These are phyloP conservation scores for Pseudococcus viburni DNA, from an alignment of 2,888 invertebrate genomes.

Conservation along the genomic window DNA sequence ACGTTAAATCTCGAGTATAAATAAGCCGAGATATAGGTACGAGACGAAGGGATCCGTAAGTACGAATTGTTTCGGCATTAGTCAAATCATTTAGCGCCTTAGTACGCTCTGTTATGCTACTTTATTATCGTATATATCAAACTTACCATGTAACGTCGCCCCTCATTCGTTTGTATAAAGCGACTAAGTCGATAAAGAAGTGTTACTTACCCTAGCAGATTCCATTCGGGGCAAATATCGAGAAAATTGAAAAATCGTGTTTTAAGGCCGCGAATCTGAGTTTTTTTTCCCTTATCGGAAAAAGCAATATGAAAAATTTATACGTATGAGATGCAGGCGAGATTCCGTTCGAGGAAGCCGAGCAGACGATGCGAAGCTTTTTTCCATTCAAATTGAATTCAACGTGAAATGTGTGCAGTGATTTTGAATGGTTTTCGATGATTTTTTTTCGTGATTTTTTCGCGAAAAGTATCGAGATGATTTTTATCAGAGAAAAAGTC, in stretches of 20 bases:
- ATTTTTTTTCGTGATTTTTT: too few relatives aligned
- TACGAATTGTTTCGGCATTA: not conserved
- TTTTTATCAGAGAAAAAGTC: too few relatives aligned
- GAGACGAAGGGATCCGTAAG: not conserved
- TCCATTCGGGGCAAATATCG: not conserved
- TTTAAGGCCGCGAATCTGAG: not conserved
- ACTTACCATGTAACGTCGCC: not conserved
- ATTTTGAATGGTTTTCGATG: too few relatives aligned
- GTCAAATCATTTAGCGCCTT: conserved; percentile 12
- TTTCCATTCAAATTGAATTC: too few relatives aligned
- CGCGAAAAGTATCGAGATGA: too few relatives aligned
- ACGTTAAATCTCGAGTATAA: not conserved
- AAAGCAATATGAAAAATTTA: not conserved
- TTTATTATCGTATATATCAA: conserved; percentile 28
- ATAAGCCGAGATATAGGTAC: too few relatives aligned
- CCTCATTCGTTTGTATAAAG: not conserved
- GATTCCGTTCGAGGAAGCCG: too few relatives aligned
- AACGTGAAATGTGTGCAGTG: too few relatives aligned
- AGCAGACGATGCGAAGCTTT: too few relatives aligned
- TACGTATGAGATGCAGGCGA: too few relatives aligned
- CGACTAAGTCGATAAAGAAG: not conserved
- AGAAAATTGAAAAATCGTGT: not conserved
- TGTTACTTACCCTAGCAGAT: not conserved
- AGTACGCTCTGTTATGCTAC: conserved; percentile 40
- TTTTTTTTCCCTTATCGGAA: not conserved